These are phyloP conservation scores for Ptychadena robeensis DNA, from an alignment of 2,797 vertebrate genomes.

Conservation along the genomic window DNA sequence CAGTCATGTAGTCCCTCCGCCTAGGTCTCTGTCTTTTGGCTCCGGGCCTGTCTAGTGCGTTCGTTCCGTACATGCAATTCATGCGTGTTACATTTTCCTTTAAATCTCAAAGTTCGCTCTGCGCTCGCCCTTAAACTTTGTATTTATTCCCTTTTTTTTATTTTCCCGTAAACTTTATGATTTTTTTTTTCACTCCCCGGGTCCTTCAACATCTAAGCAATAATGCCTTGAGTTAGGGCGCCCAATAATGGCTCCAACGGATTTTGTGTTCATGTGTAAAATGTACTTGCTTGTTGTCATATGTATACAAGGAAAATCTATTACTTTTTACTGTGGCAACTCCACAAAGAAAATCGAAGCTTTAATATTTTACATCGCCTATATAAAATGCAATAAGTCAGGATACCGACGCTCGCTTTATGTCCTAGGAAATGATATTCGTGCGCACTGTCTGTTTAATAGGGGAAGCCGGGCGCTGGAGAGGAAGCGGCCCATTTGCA, in stretches of 20 bases:
- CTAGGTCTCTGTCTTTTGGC: too few relatives aligned
- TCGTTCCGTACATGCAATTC: neutral
- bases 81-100: neutral
- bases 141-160: neutral
- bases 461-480: conserved; percentile 38
- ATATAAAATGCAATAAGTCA: conserved; percentile 52
- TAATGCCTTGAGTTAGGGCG: conserved; percentile 36
- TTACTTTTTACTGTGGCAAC: conserved; percentile 46
- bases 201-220: neutral
- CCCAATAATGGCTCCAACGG: conserved; percentile 12
- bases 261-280: conserved; percentile 45
- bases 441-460: conserved; percentile 61
- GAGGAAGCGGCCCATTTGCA: conserved; percentile 18
- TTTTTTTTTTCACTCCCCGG: too few relatives aligned
- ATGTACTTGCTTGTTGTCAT: conserved; percentile 42
- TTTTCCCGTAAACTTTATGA: neutral
- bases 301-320: conserved; percentile 35
- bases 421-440: conserved; percentile 63
- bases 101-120: conserved; percentile 9
- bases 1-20: too few relatives aligned
- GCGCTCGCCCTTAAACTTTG: neutral
- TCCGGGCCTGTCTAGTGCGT: neutral
- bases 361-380: conserved; percentile 56
- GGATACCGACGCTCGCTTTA: conserved; percentile 47
- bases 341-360: conserved; percentile 42